phyloP scores from a whole-genome alignment of 1,140 invertebrate genomes.

The Cheumatopsyche charites region DNA sequence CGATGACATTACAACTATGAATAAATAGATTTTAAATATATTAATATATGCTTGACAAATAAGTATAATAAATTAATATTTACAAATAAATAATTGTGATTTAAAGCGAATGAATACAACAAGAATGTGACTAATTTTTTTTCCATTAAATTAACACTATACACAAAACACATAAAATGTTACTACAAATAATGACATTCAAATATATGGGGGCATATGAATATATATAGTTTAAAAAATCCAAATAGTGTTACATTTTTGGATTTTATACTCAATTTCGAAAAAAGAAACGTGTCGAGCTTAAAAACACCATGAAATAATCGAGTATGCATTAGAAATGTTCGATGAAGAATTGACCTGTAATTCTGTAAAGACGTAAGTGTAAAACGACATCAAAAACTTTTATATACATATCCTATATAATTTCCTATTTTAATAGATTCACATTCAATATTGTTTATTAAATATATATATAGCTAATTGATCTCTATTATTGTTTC shows the following conservation, averaged over 20 bases:
- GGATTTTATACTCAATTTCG: no score
- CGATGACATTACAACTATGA: slow-evolving; percentile 15
- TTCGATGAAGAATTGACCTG: neutral
- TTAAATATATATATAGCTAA: no score
- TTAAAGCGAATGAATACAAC: slow-evolving; percentile 30
- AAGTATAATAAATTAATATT: slow-evolving; percentile 34
- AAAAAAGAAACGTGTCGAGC: slow-evolving; percentile 6
- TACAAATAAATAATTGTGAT: slow-evolving; percentile 29
- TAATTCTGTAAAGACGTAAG: no score
- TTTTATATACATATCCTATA: slow-evolving; percentile 4
- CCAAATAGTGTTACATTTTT: no score
- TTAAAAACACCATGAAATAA: slow-evolving; percentile 11
- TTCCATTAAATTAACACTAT: slow-evolving; percentile 10
- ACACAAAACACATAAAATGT: slow-evolving; percentile 22
- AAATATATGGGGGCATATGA: neutral
- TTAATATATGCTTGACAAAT: slow-evolving; percentile 22
- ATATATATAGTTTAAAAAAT: neutral
- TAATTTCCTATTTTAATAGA: slow-evolving; percentile 4
- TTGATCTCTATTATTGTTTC: slow-evolving; percentile 4
- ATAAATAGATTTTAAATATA: slow-evolving; percentile 27
- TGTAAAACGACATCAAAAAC: slow-evolving; percentile 21
- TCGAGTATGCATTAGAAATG: slow-evolving; percentile 15
- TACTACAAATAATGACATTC: slow-evolving; percentile 15
- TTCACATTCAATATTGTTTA: neutral
- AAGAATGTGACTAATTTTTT: slow-evolving; percentile 23